These are phyloP conservation scores for Ictalurus punctatus DNA, from an alignment of 2,113 vertebrate genomes.

Conservation along the genomic window DNA sequence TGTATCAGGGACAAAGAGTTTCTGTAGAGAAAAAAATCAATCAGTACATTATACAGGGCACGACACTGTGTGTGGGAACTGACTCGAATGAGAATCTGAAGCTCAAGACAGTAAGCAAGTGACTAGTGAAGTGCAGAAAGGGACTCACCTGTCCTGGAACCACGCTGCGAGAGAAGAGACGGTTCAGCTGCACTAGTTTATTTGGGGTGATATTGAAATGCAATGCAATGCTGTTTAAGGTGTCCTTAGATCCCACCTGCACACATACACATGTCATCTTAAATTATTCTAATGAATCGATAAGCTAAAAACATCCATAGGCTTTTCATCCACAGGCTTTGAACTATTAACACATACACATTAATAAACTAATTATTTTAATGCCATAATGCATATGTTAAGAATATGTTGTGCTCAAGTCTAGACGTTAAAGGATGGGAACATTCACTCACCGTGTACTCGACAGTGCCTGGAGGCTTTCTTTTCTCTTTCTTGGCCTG, in stretches of 20 bases:
- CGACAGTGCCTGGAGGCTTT: slow-evolving; percentile 72
- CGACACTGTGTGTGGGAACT: background rate
- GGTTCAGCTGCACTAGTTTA: slow-evolving; percentile 93
- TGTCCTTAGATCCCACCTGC: slow-evolving; percentile 86
- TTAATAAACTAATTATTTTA: background rate
- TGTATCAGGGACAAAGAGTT: slow-evolving; percentile 88
- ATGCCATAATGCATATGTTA: slow-evolving; percentile 1
- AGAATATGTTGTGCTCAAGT: slow-evolving; percentile 60
- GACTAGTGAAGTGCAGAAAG: background rate
- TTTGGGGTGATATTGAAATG: slow-evolving; percentile 96
- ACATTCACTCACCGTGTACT: slow-evolving; percentile 69
- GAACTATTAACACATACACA: background rate
- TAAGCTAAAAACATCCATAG: background rate
- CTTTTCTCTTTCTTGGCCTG: slow-evolving; percentile 68
- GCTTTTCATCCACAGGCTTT: background rate
- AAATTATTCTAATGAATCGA: background rate
- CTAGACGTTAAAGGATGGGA: background rate
- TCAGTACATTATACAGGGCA: background rate
- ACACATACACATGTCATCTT: background rate
- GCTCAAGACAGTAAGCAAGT: background rate
- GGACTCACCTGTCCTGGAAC: slow-evolving; percentile 91
- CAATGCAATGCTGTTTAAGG: slow-evolving; percentile 90
- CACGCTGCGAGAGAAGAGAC: slow-evolving; percentile 88
- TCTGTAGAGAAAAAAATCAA: slow-evolving; percentile 66
- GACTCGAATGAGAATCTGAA: background rate